These are phyloP conservation scores for Autographa pulchrina DNA, from an alignment of 2,888 invertebrate genomes.

Conservation along the genomic window DNA sequence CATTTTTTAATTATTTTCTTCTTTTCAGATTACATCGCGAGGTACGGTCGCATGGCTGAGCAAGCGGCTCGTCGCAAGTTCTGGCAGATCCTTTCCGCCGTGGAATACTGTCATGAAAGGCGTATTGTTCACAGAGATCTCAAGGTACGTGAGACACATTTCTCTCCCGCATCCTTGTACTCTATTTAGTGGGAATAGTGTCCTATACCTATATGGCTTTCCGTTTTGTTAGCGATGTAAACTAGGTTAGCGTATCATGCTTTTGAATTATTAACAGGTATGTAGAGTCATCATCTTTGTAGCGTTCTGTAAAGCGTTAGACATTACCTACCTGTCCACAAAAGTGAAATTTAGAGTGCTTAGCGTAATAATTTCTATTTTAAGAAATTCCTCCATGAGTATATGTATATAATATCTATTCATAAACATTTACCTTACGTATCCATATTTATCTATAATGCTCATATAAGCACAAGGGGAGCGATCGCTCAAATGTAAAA, in stretches of 20 bases:
- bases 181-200: not conserved
- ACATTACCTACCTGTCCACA: not conserved
- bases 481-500: constrained; percentile 22
- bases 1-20: not conserved
- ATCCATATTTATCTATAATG: not conserved
- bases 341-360: too few species aligned
- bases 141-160: constrained; percentile 90
- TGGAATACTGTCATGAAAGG: constrained; percentile 98
- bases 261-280: not conserved
- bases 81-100: constrained; percentile 98
- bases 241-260: not conserved
- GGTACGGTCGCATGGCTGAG: constrained; percentile 98
- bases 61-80: constrained; percentile 97
- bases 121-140: constrained; percentile 99
- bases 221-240: not conserved
- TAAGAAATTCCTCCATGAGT: not conserved
- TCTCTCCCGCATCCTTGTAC: not conserved
- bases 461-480: constrained; percentile 9
- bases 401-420: not conserved
- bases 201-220: not conserved
- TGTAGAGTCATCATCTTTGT: not conserved
- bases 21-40: constrained; percentile 95
- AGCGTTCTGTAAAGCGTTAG: not conserved
- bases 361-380: not conserved
- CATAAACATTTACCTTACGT: not conserved